These are phyloP conservation scores for Ceramica pisi DNA, from an alignment of 2,888 invertebrate species.

Conservation along the genomic window DNA sequence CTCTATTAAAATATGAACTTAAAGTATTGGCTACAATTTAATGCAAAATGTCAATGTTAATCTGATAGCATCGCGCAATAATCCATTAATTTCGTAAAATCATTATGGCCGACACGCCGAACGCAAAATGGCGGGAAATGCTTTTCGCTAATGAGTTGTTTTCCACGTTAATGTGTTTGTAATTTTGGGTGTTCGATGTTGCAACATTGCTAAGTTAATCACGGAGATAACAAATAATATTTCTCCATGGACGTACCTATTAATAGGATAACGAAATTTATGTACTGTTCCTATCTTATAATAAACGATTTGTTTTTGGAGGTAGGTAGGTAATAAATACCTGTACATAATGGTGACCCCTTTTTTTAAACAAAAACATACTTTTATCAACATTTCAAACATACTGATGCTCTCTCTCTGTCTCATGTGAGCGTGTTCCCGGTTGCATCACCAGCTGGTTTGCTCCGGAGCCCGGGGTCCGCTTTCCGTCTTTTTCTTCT, in stretches of 20 bases:
- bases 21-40: constrained; percentile 3
- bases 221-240: constrained; percentile 32
- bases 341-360: too few species aligned
- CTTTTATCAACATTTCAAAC: not conserved
- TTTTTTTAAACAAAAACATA: not conserved
- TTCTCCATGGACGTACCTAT: constrained; percentile 11
- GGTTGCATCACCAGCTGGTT: too few species aligned
- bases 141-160: constrained; percentile 53
- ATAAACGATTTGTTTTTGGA: constrained; percentile 6
- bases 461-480: too few species aligned
- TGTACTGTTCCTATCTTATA: not conserved
- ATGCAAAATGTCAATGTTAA: constrained; percentile 34
- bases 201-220: constrained; percentile 33
- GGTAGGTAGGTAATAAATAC: too few species aligned
- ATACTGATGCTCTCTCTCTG: too few species aligned
- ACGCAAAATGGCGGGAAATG: constrained; percentile 44
- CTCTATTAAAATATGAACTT: constrained; percentile 1
- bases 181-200: constrained; percentile 30
- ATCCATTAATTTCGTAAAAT: constrained; percentile 53
- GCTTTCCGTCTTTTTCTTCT: too few species aligned
- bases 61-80: constrained; percentile 36
- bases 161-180: constrained; percentile 47
- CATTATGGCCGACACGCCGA: constrained; percentile 47
- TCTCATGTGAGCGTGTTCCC: too few species aligned
- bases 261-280: constrained; percentile 7